Evolutionary conservation across 1,140 invertebrate species (phyloP), one percentile per base, ranked within the genome.

Genomic region (Notospermus geniculatus): DNA sequence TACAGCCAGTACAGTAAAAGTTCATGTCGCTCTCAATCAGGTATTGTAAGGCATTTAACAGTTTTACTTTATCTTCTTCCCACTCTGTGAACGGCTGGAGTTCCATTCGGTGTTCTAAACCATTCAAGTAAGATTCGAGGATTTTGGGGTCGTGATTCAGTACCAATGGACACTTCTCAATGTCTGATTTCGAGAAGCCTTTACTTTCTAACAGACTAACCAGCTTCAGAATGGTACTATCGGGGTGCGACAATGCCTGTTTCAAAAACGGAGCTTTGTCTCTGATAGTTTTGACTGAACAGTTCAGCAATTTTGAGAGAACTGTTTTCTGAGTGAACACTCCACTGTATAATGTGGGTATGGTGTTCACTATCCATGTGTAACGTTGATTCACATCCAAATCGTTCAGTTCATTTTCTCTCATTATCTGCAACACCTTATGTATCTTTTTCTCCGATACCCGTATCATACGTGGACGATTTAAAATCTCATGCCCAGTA

Each of bases 11-110:
- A 36, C 32, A 5, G 9, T 9, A 50, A 50, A 50, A 50, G 46
- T 50, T 50, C n/a, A 50, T 23, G n/a, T 50, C 46, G 4, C 25
- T 50, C n/a, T 50, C 46, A 27, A 50, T 50, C 5, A 50, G n/a
- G n/a, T 50, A 50, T n/a, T 50, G 46, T 50, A 50, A 27, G 4
- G n/a, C 46, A 27, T 50, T 50, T 19, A 50, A 27, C 25, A 50
- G 25, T 50, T 50, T 50, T 9, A 50, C 25, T 27, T 19, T 23
- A 23, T 50, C 25, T 27, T 50, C n/a, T 27, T 19, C n/a, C 46
- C 46, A 50, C 19, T 50, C 25, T 7, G 46, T 9, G n/a, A 7
- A 50, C 5, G 46, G 46, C 46, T 19, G 19, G 5, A 50, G 19
- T 27, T 19, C 25, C 25, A 7, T 50, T 9, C n/a, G 5, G n/a